Evolutionary conservation across 2,113 vertebrate species (phyloP).

Genomic region (Chloropsis cyanopogon): DNA sequence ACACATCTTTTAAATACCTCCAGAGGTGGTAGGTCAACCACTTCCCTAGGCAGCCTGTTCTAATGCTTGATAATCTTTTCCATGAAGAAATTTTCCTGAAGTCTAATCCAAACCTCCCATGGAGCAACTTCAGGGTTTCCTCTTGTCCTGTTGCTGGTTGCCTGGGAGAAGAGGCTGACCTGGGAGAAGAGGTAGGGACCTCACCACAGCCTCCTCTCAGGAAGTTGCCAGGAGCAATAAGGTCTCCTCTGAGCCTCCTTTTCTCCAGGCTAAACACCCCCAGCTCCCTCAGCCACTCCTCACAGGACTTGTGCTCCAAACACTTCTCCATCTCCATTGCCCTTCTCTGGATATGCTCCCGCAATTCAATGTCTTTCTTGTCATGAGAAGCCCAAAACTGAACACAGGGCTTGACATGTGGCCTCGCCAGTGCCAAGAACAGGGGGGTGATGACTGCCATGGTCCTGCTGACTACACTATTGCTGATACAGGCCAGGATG

Average conservation of each 20-base stretch:
- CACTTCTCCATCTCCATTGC: not conserved
- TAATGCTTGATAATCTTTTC: not conserved
- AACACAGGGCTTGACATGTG: fast-evolving
- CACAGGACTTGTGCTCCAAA: not conserved
- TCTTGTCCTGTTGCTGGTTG: not conserved
- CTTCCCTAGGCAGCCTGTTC: not conserved
- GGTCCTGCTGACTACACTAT: not conserved
- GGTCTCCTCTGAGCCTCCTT: not conserved
- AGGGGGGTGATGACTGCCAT: too few species aligned
- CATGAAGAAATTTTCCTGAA: not conserved
- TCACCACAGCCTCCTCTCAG: not conserved
- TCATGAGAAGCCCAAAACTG: not conserved
- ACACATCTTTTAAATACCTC: not conserved
- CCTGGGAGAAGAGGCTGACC: not conserved
- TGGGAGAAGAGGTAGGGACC: not conserved
- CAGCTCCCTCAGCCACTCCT: not conserved
- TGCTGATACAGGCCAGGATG: not conserved
- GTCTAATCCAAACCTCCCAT: not conserved
- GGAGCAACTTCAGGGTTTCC: not conserved
- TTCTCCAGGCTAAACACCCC: not conserved
- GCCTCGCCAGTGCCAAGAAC: not conserved
- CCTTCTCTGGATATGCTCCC: not conserved
- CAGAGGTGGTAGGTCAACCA: not conserved
- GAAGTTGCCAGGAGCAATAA: not conserved
- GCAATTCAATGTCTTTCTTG: not conserved